Percentiles rank a stretch among this genome's conserved stretches.
Conservation (phyloP, 2,797 vertebrate genomes). For the Crocidura indochinensis region DNA sequence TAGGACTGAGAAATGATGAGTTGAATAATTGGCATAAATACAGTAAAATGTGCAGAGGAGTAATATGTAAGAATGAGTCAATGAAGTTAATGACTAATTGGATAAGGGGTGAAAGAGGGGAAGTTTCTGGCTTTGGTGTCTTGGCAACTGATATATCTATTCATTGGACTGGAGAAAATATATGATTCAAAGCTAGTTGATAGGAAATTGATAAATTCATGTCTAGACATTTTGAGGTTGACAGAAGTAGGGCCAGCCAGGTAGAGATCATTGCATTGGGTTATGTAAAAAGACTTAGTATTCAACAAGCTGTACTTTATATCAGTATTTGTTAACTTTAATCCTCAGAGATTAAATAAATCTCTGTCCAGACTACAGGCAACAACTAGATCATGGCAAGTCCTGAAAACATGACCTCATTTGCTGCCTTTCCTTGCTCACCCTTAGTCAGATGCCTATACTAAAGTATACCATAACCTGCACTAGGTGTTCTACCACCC, state of each 20-base stretch:
- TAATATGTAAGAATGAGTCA: neutral
- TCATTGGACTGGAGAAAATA: neutral
- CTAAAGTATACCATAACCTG: fast-evolving
- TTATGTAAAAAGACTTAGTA: neutral
- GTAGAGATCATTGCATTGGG: neutral
- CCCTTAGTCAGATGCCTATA: no score
- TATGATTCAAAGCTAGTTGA: neutral
- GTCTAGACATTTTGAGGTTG: neutral
- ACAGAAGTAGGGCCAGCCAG: neutral
- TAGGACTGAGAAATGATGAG: neutral
- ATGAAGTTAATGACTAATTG: neutral
- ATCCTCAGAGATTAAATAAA: neutral
- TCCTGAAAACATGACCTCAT: fast-evolving
- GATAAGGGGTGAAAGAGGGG: neutral
- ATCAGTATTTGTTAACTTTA: neutral
- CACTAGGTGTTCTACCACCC: neutral
- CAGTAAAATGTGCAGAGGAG: fast-evolving
- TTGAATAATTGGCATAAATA: no score
- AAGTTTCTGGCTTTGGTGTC: neutral
- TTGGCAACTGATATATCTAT: neutral
- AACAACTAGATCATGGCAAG: neutral
- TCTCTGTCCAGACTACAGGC: neutral
- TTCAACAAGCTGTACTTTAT: neutral
- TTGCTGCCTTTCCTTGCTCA: neutral
- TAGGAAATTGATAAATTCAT: neutral